Evolutionary conservation across 2,888 invertebrate species (phyloP), one percentile per base, ranked within the genome.

Genomic region (Phytoseiulus persimilis): DNA sequence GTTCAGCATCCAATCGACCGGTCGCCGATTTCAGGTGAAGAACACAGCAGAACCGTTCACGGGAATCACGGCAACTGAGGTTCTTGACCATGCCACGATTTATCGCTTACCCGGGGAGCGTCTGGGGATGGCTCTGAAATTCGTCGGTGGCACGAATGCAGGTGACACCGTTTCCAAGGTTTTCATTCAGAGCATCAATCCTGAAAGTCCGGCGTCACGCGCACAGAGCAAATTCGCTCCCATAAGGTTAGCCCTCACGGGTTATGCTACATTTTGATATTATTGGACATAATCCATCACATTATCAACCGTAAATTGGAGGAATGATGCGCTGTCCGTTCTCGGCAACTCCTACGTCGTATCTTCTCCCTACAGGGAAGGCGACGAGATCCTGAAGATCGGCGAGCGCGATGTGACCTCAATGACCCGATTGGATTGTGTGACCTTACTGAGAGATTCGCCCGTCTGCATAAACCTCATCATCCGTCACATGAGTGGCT

Each of bases 341-440:
- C 18, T 65, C 65, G 5, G 23, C 9, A 65, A 65, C 5, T 18
- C 28, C 18, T 1, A 65, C 18, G 23, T 65, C 28, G 65, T 9
- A 39, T 39, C 39, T 39, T 39, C 23, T 3, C 5, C 94, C 91
- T 93, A 98, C 83, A 94, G 95, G 90, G 96, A 96, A 91, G 97
- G 97, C 18, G 98, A 98, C 93, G 96, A 97, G 94, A 96, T 98
- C 91, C 93, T 97, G 90, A 95, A 95, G 92, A 97, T 98, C 91
- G 97, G 97, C 92, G 95, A 95, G 14, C 94, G 95, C n/a, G 94
- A 95, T 31, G 96, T 97, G 33, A 95, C 94, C 87, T 94, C 95
- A 90, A 95, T 97, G 94, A 96, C 96, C 3, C 95, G 97, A 92
- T 95, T 96, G 92, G 96, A 97, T 92, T 97, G 97, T 92, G 96